phyloP scores from a whole-genome alignment of 2,797 vertebrate genomes.

The Crocodylus rhombifer region DNA sequence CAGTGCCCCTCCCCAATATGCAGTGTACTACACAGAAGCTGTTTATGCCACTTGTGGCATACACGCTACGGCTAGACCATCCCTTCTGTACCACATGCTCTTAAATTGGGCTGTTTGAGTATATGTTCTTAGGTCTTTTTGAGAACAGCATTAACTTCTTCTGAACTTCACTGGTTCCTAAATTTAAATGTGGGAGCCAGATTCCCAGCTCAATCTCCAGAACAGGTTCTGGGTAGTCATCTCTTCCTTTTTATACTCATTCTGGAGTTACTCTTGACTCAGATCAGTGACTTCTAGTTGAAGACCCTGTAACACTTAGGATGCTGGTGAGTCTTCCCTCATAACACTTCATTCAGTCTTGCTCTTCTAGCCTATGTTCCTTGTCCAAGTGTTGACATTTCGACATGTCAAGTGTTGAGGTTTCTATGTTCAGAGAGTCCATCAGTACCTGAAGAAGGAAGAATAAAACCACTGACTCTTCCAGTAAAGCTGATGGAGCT shows the following conservation, averaged over 20 bases:
- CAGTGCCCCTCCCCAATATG: too few species aligned
- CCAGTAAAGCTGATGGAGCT: background rate
- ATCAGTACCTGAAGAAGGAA: background rate
- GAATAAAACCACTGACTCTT: background rate
- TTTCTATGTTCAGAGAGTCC: background rate
- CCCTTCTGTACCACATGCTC: background rate
- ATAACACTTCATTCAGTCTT: background rate
- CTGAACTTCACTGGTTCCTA: background rate
- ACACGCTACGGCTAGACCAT: too few species aligned
- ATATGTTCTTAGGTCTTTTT: background rate
- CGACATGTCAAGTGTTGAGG: background rate
- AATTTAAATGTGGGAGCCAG: background rate
- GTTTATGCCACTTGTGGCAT: too few species aligned
- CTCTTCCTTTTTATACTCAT: background rate
- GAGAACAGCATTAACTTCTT: background rate
- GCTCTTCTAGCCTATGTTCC: background rate
- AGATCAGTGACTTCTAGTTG: background rate
- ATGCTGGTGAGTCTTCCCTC: background rate
- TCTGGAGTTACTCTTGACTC: background rate
- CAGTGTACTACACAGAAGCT: too few species aligned
- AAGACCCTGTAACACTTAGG: background rate
- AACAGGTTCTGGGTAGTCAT: background rate
- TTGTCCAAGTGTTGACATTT: background rate
- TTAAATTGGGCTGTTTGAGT: background rate
- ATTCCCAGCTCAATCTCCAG: background rate